These are phyloP conservation scores for Characodon lateralis DNA, from an alignment of 2,797 vertebrate genomes.

Conservation along the genomic window DNA sequence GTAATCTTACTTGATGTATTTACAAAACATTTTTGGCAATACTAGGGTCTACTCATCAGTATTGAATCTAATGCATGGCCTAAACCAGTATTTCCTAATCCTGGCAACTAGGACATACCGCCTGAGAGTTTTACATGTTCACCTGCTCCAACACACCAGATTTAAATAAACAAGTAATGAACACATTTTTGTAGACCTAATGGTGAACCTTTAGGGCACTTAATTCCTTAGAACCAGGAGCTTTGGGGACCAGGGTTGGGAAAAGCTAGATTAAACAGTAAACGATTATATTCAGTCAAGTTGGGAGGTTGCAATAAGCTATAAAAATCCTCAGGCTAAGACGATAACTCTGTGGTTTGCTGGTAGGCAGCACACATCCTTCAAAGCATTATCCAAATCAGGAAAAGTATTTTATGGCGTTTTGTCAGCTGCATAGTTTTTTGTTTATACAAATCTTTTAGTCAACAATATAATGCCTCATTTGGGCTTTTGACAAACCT, in stretches of 20 bases:
- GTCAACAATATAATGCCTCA: background rate
- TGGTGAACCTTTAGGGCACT: background rate
- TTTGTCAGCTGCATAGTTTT: background rate
- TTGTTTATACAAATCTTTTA: constrained; percentile 39
- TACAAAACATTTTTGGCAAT: background rate
- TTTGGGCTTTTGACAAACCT: constrained; percentile 74
- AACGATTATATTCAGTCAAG: background rate
- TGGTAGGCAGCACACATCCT: background rate
- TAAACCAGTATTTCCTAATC: background rate
- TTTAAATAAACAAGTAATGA: constrained; percentile 1
- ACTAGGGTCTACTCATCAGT: background rate
- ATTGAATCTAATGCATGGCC: background rate
- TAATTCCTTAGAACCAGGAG: background rate
- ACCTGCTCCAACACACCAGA: background rate
- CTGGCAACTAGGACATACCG: background rate
- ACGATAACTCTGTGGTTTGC: background rate
- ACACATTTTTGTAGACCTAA: background rate
- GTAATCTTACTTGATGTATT: background rate
- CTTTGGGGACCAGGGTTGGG: too few relatives aligned
- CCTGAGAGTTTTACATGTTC: constrained; percentile 3
- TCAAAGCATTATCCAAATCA: constrained; percentile 48
- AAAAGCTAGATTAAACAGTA: background rate
- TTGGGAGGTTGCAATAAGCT: background rate
- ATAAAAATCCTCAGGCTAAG: background rate
- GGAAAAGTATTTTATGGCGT: background rate